These are phyloP conservation scores for Brassicogethes aeneus DNA, from an alignment of 2,888 invertebrate genomes.

Conservation along the genomic window DNA sequence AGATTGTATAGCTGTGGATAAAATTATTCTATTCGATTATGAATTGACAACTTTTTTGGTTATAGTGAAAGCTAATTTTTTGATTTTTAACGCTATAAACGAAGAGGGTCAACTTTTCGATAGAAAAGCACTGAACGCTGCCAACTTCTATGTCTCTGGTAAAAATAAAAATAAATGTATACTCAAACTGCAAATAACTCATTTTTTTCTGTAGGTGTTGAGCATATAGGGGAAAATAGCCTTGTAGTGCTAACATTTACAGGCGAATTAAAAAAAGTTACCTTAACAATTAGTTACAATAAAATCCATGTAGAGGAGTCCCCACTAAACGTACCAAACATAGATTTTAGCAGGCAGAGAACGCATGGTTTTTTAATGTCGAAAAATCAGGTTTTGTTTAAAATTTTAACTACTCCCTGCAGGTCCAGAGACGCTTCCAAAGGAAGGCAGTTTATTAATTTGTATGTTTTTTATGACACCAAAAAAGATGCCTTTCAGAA, in stretches of 20 bases:
- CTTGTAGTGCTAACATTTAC: slow-evolving; percentile 27
- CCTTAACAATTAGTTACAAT: slow-evolving; percentile 21
- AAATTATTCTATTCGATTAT: slow-evolving; percentile 24
- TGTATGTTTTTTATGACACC: slow-evolving; percentile 27
- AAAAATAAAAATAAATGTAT: slow-evolving; percentile 6
- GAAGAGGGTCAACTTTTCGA: slow-evolving; percentile 26
- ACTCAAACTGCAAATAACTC: slow-evolving; percentile 1
- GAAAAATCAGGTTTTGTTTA: slow-evolving; percentile 27
- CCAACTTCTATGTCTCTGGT: slow-evolving; percentile 32
- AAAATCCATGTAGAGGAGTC: slow-evolving; percentile 26
- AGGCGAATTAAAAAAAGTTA: slow-evolving; percentile 30
- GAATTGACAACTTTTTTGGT: slow-evolving; percentile 24
- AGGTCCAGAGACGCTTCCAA: slow-evolving; percentile 22
- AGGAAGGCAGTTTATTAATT: slow-evolving; percentile 21
- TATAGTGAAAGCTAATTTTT: slow-evolving; percentile 25
- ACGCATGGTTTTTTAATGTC: slow-evolving; percentile 31
- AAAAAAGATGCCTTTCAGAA: slow-evolving; percentile 26
- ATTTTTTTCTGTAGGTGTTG: slow-evolving; percentile 26
- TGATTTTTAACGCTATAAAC: slow-evolving; percentile 27
- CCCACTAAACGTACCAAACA: slow-evolving; percentile 13
- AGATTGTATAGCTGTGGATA: slow-evolving; percentile 26
- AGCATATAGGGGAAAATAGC: slow-evolving; percentile 24
- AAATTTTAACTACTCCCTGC: slow-evolving; percentile 26
- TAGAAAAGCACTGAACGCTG: slow-evolving; percentile 21
- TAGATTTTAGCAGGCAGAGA: slow-evolving; percentile 6